Percentiles rank a stretch among this genome's conserved stretches.
Conservation (phyloP, 2,888 invertebrate species). For the Argyresthia goedartella region DNA sequence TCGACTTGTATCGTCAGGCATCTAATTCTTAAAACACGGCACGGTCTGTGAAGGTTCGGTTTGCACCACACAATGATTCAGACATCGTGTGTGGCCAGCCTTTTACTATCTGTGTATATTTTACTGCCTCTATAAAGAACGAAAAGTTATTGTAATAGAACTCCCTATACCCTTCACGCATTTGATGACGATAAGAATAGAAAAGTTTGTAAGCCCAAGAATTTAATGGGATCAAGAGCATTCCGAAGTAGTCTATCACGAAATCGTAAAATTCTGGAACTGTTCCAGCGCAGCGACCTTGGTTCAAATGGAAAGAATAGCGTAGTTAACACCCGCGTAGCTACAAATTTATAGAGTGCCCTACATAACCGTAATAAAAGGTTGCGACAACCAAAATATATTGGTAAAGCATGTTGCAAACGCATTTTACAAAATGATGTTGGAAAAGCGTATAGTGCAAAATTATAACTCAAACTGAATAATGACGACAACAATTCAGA, state of each 20-base stretch:
- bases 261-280: constrained; percentile 47
- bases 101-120: too few species aligned
- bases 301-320: constrained; percentile 40
- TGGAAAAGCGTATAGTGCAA: background rate
- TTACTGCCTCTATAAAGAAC: too few species aligned
- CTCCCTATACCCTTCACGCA: background rate
- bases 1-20: too few species aligned
- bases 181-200: background rate
- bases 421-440: background rate
- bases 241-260: constrained; percentile 20
- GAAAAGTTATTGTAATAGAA: background rate
- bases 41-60: too few species aligned
- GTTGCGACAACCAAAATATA: constrained; percentile 4
- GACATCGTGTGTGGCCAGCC: too few species aligned
- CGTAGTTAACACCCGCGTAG: constrained; percentile 35
- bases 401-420: constrained; percentile 2
- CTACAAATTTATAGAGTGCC: constrained; percentile 47
- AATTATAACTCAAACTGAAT: background rate
- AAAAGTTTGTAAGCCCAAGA: background rate
- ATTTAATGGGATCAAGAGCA: background rate
- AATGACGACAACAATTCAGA: background rate
- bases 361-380: constrained; percentile 41
- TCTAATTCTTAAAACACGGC: too few species aligned
- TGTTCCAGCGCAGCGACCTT: constrained; percentile 67
- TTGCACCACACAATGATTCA: too few species aligned